phyloP scores from a whole-genome alignment of 2,888 invertebrate genomes.

The Drosophila leonis region DNA sequence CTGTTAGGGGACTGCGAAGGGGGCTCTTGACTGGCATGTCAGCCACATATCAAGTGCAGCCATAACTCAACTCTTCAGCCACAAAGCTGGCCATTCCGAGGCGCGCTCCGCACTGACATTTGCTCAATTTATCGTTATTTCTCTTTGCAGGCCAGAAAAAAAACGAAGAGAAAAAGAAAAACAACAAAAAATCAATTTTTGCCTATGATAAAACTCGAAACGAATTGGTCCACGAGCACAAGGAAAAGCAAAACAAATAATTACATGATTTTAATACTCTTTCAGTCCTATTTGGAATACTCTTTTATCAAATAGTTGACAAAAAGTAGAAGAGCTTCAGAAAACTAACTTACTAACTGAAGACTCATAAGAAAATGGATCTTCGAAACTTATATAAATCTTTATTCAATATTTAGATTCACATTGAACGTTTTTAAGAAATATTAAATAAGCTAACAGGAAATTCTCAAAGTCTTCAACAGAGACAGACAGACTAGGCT shows the following conservation, averaged over 20 bases:
- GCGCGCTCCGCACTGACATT: constrained; percentile 66
- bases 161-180: constrained; percentile 24
- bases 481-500: too few species aligned
- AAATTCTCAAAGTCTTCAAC: too few species aligned
- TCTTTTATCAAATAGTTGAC: neutral
- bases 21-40: constrained; percentile 42
- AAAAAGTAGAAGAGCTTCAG: neutral
- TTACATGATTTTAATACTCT: constrained; percentile 17
- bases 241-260: constrained; percentile 5
- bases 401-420: too few species aligned
- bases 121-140: constrained; percentile 81
- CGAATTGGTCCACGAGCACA: constrained; percentile 33
- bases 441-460: too few species aligned
- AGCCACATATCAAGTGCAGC: constrained; percentile 77
- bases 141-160: constrained; percentile 30
- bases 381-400: too few species aligned
- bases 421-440: too few species aligned
- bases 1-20: neutral
- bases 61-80: constrained; percentile 72
- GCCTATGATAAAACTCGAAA: constrained; percentile 71
- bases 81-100: constrained; percentile 35
- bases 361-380: neutral
- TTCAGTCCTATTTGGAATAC: neutral
- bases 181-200: constrained; percentile 76
- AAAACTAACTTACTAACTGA: neutral